Conservation (phyloP, 1,140 invertebrate genomes). For the Tachypleus tridentatus region DNA sequence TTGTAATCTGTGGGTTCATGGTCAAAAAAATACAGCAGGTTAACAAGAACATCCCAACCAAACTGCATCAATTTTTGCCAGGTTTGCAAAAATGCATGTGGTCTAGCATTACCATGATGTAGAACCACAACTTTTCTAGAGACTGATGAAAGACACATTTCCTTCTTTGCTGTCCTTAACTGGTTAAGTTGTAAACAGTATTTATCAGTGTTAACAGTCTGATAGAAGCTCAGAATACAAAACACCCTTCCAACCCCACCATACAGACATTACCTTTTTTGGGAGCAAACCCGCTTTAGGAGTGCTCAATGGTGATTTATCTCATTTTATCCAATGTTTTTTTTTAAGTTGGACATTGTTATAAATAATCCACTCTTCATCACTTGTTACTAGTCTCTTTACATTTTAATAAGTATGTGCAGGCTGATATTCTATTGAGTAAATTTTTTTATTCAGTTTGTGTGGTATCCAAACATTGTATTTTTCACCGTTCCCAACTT, state of each 20-base stretch:
- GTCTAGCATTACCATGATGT: slow-evolving; percentile 26
- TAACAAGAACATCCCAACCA: slow-evolving; percentile 35
- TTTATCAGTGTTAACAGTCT: slow-evolving; percentile 8
- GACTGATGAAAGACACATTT: slow-evolving; percentile 2
- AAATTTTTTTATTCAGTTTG: too few relatives aligned
- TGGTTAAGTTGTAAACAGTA: slow-evolving; percentile 5
- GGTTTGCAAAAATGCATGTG: slow-evolving; percentile 14
- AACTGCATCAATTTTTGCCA: slow-evolving; percentile 27
- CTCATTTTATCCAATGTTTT: background rate
- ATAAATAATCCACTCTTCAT: slow-evolving; percentile 3
- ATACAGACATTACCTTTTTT: too few relatives aligned
- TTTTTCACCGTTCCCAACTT: too few relatives aligned
- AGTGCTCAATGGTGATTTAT: background rate
- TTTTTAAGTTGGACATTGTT: slow-evolving; percentile 1
- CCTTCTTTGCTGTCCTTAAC: background rate
- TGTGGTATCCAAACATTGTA: too few relatives aligned
- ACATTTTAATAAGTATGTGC: background rate
- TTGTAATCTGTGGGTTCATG: slow-evolving; percentile 34
- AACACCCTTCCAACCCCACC: too few relatives aligned
- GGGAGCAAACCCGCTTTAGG: background rate
- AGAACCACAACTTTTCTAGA: slow-evolving; percentile 3
- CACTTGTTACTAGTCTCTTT: background rate
- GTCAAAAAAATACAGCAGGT: slow-evolving; percentile 37
- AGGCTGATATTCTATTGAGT: too few relatives aligned
- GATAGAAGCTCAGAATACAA: too few relatives aligned